Evolutionary conservation across 2,888 invertebrate species (phyloP), one percentile per base, ranked within the genome.

Genomic region (Melipona bicolor): DNA sequence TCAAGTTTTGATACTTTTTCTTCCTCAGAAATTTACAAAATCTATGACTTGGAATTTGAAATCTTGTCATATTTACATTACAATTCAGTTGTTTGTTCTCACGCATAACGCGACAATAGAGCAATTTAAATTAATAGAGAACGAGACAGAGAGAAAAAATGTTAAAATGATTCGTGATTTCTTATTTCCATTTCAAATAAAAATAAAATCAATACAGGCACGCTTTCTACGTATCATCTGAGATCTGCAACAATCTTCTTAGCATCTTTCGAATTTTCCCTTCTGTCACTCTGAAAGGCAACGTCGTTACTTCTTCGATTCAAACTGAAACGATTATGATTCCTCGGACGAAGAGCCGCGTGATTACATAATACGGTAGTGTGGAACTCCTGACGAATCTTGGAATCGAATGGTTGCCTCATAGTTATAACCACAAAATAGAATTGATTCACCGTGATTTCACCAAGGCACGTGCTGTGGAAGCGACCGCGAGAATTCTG

Each of bases 391-490:
- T 70, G 71, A 77, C 84, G 77, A 88, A 85, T 74, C 77, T 73
- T 70, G 69, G 78, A 71, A 77, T 73, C 85, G 74, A 85, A 83
- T 69, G 71, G 82, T 67, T 24, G 69, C 43, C 43, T 62, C 75
- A 62, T 32, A 62, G 79, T 68, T 77, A 72, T 79, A 81, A 85
- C 73, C 81, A 61, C 80, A 79, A 73, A 73, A 71, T 75, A 64
- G 82, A 84, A 88, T 87, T 89, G 89, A 89, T 89, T 89, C 84
- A 74, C 79, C 68, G 80, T 87, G 89, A 87, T 87, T 86, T 84
- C 87, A 76, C 67, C 71, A 79, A 67, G 79, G 84, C 87, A 87
- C 87, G 88, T 89, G 82, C 64, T 61, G 75, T 74, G 77, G 67
- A 80, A 84, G 75, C 83, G 79, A 80, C 80, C 73, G 83, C 70